Percentiles rank a stretch among this genome's conserved stretches.
phyloP scores from a whole-genome alignment of 2,113 vertebrate genomes.

The Tetrax tetrax region DNA sequence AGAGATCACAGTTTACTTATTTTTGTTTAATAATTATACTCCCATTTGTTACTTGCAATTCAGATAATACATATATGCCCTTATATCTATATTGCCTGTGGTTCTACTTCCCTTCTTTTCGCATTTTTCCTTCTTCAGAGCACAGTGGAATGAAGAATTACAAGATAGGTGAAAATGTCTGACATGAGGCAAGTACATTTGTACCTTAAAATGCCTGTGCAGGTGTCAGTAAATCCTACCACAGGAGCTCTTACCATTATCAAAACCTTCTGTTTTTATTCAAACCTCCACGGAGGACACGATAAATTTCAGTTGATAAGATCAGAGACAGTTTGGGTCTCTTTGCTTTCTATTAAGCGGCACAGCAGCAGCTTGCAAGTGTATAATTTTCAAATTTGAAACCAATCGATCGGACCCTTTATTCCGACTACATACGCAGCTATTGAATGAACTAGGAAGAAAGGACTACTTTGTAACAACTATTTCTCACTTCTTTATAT shows the following conservation, averaged over 20 bases:
- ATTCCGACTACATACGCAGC: constrained; percentile 76
- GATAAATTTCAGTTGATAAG: constrained; percentile 47
- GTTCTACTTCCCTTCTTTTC: constrained; percentile 7
- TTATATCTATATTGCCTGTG: background rate
- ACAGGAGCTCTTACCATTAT: constrained; percentile 28
- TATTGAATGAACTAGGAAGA: constrained; percentile 76
- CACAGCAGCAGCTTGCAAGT: constrained; percentile 79
- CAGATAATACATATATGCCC: background rate
- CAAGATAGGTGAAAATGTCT: constrained; percentile 34
- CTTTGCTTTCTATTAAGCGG: constrained; percentile 76
- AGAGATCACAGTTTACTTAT: background rate
- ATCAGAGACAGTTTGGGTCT: constrained; percentile 67
- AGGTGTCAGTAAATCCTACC: constrained; percentile 49
- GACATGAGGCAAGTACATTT: background rate
- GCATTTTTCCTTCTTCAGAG: background rate
- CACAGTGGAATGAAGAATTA: constrained; percentile 2
- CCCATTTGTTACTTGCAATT: background rate
- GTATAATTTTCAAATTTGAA: constrained; percentile 90
- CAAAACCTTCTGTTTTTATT: constrained; percentile 66
- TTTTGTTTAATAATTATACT: background rate
- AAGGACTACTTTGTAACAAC: constrained; percentile 71
- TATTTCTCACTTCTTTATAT: constrained; percentile 71
- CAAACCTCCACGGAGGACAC: constrained; percentile 16
- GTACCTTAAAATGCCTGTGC: constrained; percentile 61
- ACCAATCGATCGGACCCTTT: constrained; percentile 86